These are phyloP conservation scores for Knipowitschia caucasica DNA, from an alignment of 2,797 vertebrate genomes.

Conservation along the genomic window DNA sequence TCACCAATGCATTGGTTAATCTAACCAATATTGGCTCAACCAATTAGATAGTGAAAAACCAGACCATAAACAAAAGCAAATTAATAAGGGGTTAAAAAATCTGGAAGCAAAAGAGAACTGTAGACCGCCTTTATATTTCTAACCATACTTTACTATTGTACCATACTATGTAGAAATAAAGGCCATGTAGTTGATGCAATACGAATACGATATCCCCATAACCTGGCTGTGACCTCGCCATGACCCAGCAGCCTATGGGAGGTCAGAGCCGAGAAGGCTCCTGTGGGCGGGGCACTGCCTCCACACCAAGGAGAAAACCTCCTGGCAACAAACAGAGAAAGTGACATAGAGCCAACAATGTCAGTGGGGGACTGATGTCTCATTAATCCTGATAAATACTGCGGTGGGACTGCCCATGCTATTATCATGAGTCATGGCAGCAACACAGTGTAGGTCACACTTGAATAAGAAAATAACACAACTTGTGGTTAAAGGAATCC, in stretches of 20 bases:
- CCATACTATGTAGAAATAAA: slow-evolving; percentile 47
- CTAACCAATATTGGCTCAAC: too few species aligned
- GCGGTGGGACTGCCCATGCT: slow-evolving; percentile 23
- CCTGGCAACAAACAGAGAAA: slow-evolving; percentile 41
- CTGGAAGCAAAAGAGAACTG: slow-evolving; percentile 24
- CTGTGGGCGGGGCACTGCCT: slow-evolving; percentile 52
- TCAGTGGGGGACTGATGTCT: slow-evolving; percentile 56
- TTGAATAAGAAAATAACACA: slow-evolving; percentile 15
- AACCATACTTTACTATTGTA: slow-evolving; percentile 49
- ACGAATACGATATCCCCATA: slow-evolving; percentile 17
- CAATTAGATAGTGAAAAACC: too few species aligned
- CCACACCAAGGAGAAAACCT: slow-evolving; percentile 41
- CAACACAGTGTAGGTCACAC: slow-evolving; percentile 28
- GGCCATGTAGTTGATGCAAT: slow-evolving; percentile 17
- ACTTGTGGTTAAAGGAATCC: not conserved
- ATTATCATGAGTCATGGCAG: slow-evolving; percentile 37
- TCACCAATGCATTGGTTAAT: too few species aligned
- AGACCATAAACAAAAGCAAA: too few species aligned
- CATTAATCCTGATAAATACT: slow-evolving; percentile 44
- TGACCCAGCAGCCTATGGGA: slow-evolving; percentile 38
- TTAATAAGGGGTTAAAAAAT: too few species aligned
- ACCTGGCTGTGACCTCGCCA: slow-evolving; percentile 37
- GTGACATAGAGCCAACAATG: slow-evolving; percentile 52
- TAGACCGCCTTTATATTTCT: slow-evolving; percentile 25
- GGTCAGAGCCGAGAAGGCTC: slow-evolving; percentile 40